Base-by-base conservation (phyloP, 2,797 vertebrate species). In the Paratrypauchen microcephalus region DNA sequence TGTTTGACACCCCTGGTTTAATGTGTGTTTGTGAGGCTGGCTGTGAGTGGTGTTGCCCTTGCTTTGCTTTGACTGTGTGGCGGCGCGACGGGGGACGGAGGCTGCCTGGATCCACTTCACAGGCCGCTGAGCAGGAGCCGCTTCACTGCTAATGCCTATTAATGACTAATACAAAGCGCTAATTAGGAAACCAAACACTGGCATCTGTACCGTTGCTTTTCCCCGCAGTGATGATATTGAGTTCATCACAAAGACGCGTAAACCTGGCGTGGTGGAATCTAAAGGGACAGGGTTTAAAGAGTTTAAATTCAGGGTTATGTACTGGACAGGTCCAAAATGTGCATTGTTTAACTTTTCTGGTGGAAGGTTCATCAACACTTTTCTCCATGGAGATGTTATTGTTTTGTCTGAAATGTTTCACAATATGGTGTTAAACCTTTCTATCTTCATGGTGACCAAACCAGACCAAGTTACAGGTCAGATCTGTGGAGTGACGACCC, bases 91-190 rank as follows among this genome's bases (percentile, higher is more conserved):
- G 86, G 84, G 81, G 69, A 19, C 8, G 18, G 58, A 74, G 56
- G 57, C 77, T 67, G 83, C 82, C 85, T 88, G 88, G 83, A 87
- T 90, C 89, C 80, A 83, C 86, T 88, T 91, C 84, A 87, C 85
- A 85, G 86, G 84, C 83, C 76, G 83, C 65, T 76, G 83, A 80
- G 88, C 82, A 78, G 85, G 79, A 87, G 85, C 81, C 61, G 81
- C 83, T 87, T 85, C 87, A 90, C 87, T 88, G 89, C 80, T 92
- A 91, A 91, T 90, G 88, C 88, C 91, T 86, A 90, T 91, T 92
- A 91, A 92, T 91, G 91, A 92, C 91, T 87, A 87, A 91, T 89
- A 92, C 89, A 92, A 91, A 91, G 85, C 72, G 89, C 88, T 92
- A 90, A 92, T 92, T 91, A 92, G 91, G 85, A 88, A 85, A 90